phyloP scores from a whole-genome alignment of 2,113 vertebrate species.

The Empidonax alnorum region DNA sequence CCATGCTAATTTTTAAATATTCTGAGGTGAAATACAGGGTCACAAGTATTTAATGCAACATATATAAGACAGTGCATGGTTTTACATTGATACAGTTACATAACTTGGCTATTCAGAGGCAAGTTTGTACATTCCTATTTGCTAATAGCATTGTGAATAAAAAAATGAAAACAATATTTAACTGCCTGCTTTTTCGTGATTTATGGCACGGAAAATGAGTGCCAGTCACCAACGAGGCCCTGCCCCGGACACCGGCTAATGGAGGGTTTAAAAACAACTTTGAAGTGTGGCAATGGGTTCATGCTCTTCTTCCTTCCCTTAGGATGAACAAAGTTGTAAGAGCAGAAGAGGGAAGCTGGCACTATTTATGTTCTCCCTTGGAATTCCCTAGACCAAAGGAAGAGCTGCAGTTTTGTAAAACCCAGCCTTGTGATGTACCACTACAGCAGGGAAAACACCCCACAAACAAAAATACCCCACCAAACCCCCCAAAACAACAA shows the following conservation, averaged over 20 bases:
- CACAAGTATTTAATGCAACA: neutral
- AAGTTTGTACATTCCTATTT: neutral
- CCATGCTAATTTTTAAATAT: neutral
- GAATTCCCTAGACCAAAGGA: neutral
- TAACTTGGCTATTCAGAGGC: neutral
- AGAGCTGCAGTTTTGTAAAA: neutral
- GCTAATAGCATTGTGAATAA: neutral
- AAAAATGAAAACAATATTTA: neutral
- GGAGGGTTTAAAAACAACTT: neutral
- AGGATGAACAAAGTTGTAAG: neutral
- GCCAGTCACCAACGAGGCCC: neutral
- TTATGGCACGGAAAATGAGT: neutral
- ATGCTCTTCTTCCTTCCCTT: neutral
- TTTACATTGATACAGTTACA: neutral
- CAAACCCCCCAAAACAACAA: neutral
- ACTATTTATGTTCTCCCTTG: fast-evolving
- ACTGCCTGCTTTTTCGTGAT: neutral
- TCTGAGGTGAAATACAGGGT: neutral
- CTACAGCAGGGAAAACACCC: neutral
- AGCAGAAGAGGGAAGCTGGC: neutral
- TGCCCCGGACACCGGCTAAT: neutral
- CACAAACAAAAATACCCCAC: neutral
- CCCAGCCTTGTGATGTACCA: neutral
- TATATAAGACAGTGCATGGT: fast-evolving
- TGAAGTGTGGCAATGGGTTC: fast-evolving